Evolutionary conservation across 2,888 invertebrate genomes (phyloP), one percentile per base, ranked within the genome.

Genomic region (Pogonocherus hispidulus): DNA sequence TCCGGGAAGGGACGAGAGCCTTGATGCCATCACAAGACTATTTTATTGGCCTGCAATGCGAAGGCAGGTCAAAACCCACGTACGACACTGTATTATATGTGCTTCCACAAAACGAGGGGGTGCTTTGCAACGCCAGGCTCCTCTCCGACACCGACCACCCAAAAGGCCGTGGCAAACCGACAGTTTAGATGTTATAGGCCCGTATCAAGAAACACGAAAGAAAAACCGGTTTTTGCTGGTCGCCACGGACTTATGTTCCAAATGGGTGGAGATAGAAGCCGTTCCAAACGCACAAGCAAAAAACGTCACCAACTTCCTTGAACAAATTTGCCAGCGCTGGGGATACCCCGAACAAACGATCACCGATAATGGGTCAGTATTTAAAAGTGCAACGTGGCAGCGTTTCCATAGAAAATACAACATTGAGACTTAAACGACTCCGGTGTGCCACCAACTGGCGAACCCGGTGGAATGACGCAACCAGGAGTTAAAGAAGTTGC

Each of bases 381-480:
- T 62, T 27, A 32, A 14, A 6, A n/a, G 20, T n/a, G n/a, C 41
- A 9, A 0, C 1, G 3, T 65, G 55, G 56, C 41, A 57, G 3
- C 18, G 51, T 0, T 57, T 57, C n/a, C 19, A 51, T 1, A 4
- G 19, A 0, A 11, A 16, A 6, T 11, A 57, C 11, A 5, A 14
- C 1, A 57, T 65, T 0, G 23, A n/a, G 2, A 20, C 19, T 2
- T 19, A 49, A 11, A n/a, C 5, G 9, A 75, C 75, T 0, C 65
- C 77, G 0, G 70, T 67, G 0, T 77, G 76, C 35, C 77, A 79
- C 41, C 75, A 76, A 1, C 62, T 63, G n/a, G 76, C 75, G 6
- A 78, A 78, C 27, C 74, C 76, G 1, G 72, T 71, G 1, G 68
- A 79, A 44, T 14, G 77, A n/a, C 63, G 74, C 1, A 75, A 76